phyloP scores from a whole-genome alignment of 2,797 vertebrate genomes.

The Agapornis canus region DNA sequence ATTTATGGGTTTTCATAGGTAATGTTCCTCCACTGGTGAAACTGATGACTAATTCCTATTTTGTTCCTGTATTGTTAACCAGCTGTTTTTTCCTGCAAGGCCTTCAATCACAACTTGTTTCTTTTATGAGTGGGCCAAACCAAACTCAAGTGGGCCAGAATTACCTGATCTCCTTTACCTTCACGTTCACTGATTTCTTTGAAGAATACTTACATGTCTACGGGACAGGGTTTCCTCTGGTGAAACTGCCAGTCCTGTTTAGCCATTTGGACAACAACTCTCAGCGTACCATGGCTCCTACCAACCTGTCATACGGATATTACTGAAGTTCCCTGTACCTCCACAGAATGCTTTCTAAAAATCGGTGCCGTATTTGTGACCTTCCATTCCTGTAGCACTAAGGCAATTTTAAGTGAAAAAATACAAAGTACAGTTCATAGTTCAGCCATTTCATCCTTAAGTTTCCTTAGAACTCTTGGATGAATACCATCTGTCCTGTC shows the following conservation, averaged over 20 bases:
- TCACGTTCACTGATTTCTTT: not conserved
- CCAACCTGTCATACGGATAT: not conserved
- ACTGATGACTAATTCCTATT: not conserved
- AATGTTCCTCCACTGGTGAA: not conserved
- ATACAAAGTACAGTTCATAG: not conserved
- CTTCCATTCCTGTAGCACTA: not conserved
- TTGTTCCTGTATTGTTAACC: not conserved
- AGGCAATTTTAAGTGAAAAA: conserved; percentile 19
- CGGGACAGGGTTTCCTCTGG: not conserved
- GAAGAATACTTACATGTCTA: not conserved
- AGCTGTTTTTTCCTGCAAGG: not conserved
- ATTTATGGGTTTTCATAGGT: not conserved
- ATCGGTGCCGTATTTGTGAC: not conserved
- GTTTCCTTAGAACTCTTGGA: conserved; percentile 34
- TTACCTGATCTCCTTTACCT: not conserved
- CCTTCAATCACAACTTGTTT: not conserved
- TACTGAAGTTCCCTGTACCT: not conserved
- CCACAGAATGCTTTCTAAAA: not conserved
- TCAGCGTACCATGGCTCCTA: not conserved
- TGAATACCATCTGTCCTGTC: conserved; percentile 60
- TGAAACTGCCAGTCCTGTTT: not conserved
- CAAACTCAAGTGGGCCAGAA: not conserved
- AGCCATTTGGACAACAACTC: not conserved
- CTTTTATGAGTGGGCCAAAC: not conserved
- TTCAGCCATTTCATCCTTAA: conserved; percentile 25